Percentiles rank a stretch among this genome's conserved stretches.
Conservation (phyloP, 1,140 invertebrate species). For the Meloidogyne exigua region DNA sequence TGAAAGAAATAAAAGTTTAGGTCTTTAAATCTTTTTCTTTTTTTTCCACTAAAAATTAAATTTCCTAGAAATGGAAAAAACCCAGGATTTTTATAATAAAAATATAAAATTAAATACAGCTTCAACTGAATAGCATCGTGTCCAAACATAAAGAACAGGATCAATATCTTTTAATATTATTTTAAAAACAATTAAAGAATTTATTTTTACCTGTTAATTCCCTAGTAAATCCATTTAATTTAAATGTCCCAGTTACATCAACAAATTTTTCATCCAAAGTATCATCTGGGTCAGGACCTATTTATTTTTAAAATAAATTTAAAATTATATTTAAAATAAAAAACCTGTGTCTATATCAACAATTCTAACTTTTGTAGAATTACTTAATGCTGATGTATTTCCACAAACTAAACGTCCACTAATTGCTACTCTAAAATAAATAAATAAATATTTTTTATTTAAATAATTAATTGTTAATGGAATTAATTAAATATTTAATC, state of each 20-base stretch:
- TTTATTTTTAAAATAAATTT: neutral
- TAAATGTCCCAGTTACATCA: conserved; percentile 28
- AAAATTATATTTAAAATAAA: conserved; percentile 12
- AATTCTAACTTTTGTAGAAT: conserved; percentile 36
- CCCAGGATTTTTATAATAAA: too few relatives aligned
- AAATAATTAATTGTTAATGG: too few relatives aligned
- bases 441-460: too few relatives aligned
- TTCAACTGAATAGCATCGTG: conserved; percentile 37
- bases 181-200: neutral
- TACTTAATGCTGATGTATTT: conserved; percentile 28
- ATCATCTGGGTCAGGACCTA: conserved; percentile 40
- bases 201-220: conserved; percentile 28
- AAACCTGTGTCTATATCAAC: conserved; percentile 41
- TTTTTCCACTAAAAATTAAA: too few relatives aligned
- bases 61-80: too few relatives aligned
- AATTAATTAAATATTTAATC: too few relatives aligned
- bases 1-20: too few relatives aligned
- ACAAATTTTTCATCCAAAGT: conserved; percentile 41
- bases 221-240: conserved; percentile 36
- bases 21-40: too few relatives aligned
- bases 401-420: conserved; percentile 35
- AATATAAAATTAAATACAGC: conserved; percentile 9
- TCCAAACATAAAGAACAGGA: conserved; percentile 36
- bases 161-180: conserved; percentile 11
- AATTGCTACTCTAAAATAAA: conserved; percentile 26